Conservation (phyloP, 2,113 vertebrate genomes). For the Myodes glareolus region DNA sequence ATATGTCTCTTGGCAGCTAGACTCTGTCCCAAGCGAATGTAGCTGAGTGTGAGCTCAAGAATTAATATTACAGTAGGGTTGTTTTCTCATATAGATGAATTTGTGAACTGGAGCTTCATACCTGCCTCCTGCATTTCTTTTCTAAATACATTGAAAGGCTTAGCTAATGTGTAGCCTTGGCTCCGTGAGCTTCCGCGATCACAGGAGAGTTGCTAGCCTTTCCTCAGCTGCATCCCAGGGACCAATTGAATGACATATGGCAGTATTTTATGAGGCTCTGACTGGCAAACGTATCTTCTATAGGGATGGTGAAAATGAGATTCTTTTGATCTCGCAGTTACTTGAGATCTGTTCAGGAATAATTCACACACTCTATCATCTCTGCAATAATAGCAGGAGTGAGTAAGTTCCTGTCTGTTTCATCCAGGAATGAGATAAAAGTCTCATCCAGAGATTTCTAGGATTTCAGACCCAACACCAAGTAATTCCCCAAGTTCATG, state of each 20-base stretch:
- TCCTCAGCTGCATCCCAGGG: neutral
- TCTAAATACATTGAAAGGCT: neutral
- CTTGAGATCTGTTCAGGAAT: neutral
- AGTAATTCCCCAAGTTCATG: constrained; percentile 26
- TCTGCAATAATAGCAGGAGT: neutral
- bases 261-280: neutral
- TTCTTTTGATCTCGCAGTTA: neutral
- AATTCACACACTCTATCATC: neutral
- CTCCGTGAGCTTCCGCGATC: neutral
- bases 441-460: neutral
- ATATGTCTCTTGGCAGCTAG: neutral
- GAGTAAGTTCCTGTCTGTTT: neutral
- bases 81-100: neutral
- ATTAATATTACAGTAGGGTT: neutral
- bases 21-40: neutral
- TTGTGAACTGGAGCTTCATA: neutral
- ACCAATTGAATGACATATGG: neutral
- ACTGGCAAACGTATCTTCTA: neutral
- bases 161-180: neutral
- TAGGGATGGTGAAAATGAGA: neutral
- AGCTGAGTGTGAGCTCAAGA: neutral
- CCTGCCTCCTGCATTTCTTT: neutral
- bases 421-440: neutral
- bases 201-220: neutral
- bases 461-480: constrained; percentile 6